A percentile compares a stretch with the other conserved stretches of the same genome.
These are phyloP conservation scores for Clupea harengus DNA, from an alignment of 2,113 vertebrate species.

Conservation along the genomic window DNA sequence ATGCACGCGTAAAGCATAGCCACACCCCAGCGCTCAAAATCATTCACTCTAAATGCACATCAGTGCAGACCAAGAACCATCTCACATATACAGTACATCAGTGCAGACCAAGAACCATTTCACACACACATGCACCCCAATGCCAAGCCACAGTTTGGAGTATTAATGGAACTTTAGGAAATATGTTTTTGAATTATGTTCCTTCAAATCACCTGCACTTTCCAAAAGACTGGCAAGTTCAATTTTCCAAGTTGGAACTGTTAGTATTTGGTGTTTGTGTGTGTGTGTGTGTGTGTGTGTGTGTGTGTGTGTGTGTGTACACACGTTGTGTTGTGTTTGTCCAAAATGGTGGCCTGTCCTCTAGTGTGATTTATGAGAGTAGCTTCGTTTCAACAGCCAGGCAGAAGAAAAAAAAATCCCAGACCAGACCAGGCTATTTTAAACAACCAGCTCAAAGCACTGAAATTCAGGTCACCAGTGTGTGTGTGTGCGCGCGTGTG, in stretches of 20 bases:
- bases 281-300: constrained; percentile 32
- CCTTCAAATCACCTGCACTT: neutral
- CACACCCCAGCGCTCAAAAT: neutral
- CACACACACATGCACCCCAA: neutral
- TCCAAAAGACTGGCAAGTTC: neutral
- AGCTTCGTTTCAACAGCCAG: constrained; percentile 19
- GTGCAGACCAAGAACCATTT: neutral
- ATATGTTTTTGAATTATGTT: neutral
- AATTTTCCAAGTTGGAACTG: neutral
- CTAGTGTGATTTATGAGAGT: constrained; percentile 28
- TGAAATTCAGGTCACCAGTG: constrained; percentile 22
- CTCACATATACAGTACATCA: neutral
- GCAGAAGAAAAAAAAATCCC: neutral
- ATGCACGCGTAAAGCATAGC: neutral
- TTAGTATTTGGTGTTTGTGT: constrained; percentile 26
- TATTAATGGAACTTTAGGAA: neutral
- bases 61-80: constrained; percentile 8
- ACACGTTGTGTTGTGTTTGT: constrained; percentile 26
- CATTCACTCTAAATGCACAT: neutral
- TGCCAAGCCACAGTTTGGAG: constrained; percentile 2
- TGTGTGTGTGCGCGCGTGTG: constrained; percentile 34
- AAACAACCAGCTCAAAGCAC: constrained; percentile 15
- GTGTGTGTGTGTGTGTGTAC: constrained; percentile 9
- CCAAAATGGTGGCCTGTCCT: constrained; percentile 17
- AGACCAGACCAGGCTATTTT: constrained; percentile 17